A percentile compares a stretch with the other conserved stretches of the same genome.
Evolutionary conservation across 2,888 invertebrate genomes (phyloP).

Genomic region (Stramonita haemastoma): DNA sequence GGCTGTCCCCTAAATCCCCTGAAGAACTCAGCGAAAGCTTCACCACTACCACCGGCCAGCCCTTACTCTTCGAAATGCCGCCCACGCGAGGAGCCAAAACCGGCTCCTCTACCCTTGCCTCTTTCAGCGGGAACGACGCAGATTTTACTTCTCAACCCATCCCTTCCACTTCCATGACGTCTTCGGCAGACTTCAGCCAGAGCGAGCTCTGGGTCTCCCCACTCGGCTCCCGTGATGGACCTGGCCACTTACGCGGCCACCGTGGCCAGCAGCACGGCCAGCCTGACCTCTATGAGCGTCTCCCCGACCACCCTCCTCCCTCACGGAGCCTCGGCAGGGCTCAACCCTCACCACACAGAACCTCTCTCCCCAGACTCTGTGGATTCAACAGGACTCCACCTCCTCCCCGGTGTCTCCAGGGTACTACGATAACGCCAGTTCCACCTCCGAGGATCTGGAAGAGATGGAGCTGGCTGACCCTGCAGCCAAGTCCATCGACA

Average conservation of each 20-base stretch:
- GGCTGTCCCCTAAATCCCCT: constrained; percentile 65
- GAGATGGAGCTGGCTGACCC: constrained; percentile 74
- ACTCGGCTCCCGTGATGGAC: constrained; percentile 69
- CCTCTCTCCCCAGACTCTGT: constrained; percentile 63
- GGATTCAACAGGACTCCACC: constrained; percentile 59
- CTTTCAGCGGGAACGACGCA: not conserved
- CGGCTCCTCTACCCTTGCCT: constrained; percentile 33
- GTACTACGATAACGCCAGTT: constrained; percentile 65
- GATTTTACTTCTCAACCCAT: not conserved
- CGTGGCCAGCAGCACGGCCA: constrained; percentile 76
- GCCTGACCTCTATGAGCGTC: constrained; percentile 74
- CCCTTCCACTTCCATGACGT: constrained; percentile 7
- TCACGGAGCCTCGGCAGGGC: constrained; percentile 32
- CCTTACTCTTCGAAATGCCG: constrained; percentile 59
- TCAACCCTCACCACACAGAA: constrained; percentile 48
- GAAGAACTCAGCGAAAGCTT: constrained; percentile 62
- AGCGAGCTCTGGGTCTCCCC: constrained; percentile 50
- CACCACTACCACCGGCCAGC: constrained; percentile 58
- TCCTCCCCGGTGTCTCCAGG: constrained; percentile 71
- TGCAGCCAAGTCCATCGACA: constrained; percentile 73
- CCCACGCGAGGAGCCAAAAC: constrained; percentile 42
- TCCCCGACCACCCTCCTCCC: constrained; percentile 70
- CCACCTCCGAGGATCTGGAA: constrained; percentile 58
- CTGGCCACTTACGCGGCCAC: constrained; percentile 76
- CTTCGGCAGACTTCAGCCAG: constrained; percentile 18